Base-by-base conservation (phyloP, 2,797 vertebrate genomes). In the Paratrypauchen microcephalus region DNA sequence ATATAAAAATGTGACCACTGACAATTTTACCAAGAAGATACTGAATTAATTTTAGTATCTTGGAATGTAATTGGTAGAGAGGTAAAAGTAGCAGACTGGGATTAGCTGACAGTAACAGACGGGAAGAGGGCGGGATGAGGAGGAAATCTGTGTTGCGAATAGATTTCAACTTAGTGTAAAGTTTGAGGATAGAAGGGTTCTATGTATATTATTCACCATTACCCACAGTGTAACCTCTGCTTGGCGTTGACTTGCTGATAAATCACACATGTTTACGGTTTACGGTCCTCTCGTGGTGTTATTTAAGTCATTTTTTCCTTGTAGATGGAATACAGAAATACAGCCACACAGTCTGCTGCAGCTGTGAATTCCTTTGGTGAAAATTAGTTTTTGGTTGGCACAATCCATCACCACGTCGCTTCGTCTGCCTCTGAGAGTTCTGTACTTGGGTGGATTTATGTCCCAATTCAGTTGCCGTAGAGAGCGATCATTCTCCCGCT, bases 341-440 rank as follows among this genome's bases (percentile, higher is more conserved):
- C 58, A 36, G 32, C 58, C 28, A 39, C 19, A 36, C 30, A 36
- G 30, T 28, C 24, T 57, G 55, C 55, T 26, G 55, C 55, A 28
- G 55, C 55, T 16, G 55, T 28, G 18, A 78, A 61, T 48, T 48
- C 21, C 61, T 64, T 11, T 47, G 61, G 39, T 26, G 61, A 64
- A 64, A 64, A 64, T 64, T 41, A 64, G 61, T 47, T 64, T 64
- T 64, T 64, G 39, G 61, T 64, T 64, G 39, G 41, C 7, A 21
- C 41, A 23, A 64, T 64, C 39, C 39, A 64, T 64, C 61, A 64
- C 23, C 39, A 2, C 21, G 61, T 63, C 21, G 11, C 39, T 6
- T 45, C 60, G 5, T 62, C 60, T 62, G 60, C 60, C 32, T 23
- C 60, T 41, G 60, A 62, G 36, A 15, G n/a, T 62, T 41, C 36